Evolutionary conservation across 1,140 invertebrate genomes (phyloP).

Genomic region (Achroia grisella): DNA sequence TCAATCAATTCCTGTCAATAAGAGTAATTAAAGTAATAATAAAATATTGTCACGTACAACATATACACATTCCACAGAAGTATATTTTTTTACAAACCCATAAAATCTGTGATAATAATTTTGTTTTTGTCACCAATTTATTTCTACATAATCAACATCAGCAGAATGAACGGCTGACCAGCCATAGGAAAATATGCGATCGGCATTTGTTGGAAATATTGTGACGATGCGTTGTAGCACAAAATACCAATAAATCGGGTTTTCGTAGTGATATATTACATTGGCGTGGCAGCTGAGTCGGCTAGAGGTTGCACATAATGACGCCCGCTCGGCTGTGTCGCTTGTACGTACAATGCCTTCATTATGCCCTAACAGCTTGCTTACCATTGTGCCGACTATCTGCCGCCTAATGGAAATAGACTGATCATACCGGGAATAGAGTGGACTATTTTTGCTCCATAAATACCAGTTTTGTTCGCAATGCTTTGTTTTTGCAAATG

Average conservation of each 20-base stretch:
- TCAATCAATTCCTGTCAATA: too few relatives aligned
- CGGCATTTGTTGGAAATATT: too few relatives aligned
- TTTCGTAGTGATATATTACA: constrained; percentile 25
- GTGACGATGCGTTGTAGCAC: constrained; percentile 3
- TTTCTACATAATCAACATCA: too few relatives aligned
- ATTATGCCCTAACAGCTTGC: constrained; percentile 37
- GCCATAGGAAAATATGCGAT: too few relatives aligned
- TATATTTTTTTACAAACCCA: too few relatives aligned
- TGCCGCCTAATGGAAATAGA: constrained; percentile 28
- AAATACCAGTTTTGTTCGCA: not conserved
- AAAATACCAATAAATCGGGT: constrained; percentile 29
- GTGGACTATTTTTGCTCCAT: constrained; percentile 9
- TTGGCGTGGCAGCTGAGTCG: constrained; percentile 25
- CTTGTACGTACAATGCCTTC: constrained; percentile 29
- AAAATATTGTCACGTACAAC: too few relatives aligned
- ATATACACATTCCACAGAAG: too few relatives aligned
- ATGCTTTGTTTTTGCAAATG: not conserved
- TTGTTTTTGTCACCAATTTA: too few relatives aligned
- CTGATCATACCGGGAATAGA: constrained; percentile 8
- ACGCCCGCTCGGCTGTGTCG: constrained; percentile 17
- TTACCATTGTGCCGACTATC: constrained; percentile 29
- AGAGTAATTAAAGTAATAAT: too few relatives aligned
- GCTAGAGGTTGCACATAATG: constrained; percentile 27
- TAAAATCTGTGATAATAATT: too few relatives aligned
- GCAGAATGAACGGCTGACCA: too few relatives aligned